Base-by-base conservation (phyloP, 2,888 invertebrate species). In the Masnerella sp. region DNA sequence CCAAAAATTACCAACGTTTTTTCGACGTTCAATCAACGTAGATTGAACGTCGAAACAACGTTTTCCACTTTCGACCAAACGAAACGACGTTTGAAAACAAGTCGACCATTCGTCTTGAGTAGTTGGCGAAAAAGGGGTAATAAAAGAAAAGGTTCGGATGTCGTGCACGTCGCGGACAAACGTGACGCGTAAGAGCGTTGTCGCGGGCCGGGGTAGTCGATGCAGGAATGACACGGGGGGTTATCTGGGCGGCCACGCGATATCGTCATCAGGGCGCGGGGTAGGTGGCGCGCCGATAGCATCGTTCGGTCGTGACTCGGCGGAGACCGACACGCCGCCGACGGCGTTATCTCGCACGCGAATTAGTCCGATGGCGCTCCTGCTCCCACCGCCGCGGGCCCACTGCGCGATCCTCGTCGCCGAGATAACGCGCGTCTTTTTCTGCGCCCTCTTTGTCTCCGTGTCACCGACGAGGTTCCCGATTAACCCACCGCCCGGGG, bases 241-340 rank as follows among this genome's bases (percentile, higher is more conserved):
- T 85, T 87, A 87, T 87, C 86, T 86, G 81, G 85, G 81, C 79
- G 79, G 84, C 87, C 87, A 87, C 87, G 87, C 87, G 87, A 87
- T 87, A 87, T 87, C 86, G 87, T 87, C 87, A 87, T 87, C 87
- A 87, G 85, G 81, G 82, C 76, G 79, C 79, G 80, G 78, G 79
- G 82, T 62, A 5, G 3, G 7, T 8, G 30, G 30, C 3, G 65
- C 40, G 70, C 7, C 78, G 84, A 84, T 84, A 84, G 80, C 74
- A 84, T 84, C 84, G 67, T 79, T 78, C 78, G 80, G 64, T 78
- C 83, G 82, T 85, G 85, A 85, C 85, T 83, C 80, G 84, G 68
- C 81, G 79, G 78, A 82, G 83, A 83, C 81, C 20, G 18, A 5
- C 82, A 79, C 77, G 70, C 38, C 9, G 18, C 72, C 54, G 77